Conservation (phyloP, 2,113 vertebrate species). For the Tragulus kanchil region DNA sequence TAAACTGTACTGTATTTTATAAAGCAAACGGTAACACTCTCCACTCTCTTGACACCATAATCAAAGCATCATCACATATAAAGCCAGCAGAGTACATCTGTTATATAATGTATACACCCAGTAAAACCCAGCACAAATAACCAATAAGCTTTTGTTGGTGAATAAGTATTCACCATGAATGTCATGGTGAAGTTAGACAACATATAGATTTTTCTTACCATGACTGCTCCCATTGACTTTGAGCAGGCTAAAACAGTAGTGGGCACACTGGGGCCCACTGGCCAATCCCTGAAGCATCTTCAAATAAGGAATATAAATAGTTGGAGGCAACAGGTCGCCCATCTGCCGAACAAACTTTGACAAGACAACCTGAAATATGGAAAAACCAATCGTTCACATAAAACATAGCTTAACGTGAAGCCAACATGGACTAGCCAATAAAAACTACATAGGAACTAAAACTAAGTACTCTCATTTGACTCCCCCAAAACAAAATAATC, state of each 20-base stretch:
- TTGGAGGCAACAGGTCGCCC: slow-evolving; percentile 97
- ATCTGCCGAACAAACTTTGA: slow-evolving; percentile 99
- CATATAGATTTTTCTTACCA: slow-evolving; percentile 88
- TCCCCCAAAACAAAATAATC: slow-evolving; percentile 49
- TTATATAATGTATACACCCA: neutral
- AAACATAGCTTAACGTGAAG: slow-evolving; percentile 55
- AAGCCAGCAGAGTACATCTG: neutral
- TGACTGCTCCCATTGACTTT: slow-evolving; percentile 97
- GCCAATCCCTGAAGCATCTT: slow-evolving; percentile 97
- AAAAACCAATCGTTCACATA: slow-evolving; percentile 65
- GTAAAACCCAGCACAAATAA: neutral
- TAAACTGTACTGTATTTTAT: slow-evolving; percentile 30
- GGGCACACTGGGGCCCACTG: slow-evolving; percentile 96
- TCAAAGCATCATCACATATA: neutral
- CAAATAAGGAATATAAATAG: slow-evolving; percentile 97
- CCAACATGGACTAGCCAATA: slow-evolving; percentile 29
- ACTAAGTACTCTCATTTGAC: slow-evolving; percentile 47
- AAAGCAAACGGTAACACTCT: slow-evolving; percentile 7
- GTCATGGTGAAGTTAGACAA: neutral
- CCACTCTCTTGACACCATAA: neutral
- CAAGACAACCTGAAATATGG: slow-evolving; percentile 93
- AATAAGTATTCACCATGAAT: neutral
- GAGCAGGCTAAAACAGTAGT: slow-evolving; percentile 99
- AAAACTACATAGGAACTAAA: slow-evolving; percentile 53
- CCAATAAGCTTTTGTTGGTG: neutral